Percentiles rank a stretch among this genome's conserved stretches.
Conservation (phyloP, 2,113 vertebrate genomes). For the Melospiza melodia region DNA sequence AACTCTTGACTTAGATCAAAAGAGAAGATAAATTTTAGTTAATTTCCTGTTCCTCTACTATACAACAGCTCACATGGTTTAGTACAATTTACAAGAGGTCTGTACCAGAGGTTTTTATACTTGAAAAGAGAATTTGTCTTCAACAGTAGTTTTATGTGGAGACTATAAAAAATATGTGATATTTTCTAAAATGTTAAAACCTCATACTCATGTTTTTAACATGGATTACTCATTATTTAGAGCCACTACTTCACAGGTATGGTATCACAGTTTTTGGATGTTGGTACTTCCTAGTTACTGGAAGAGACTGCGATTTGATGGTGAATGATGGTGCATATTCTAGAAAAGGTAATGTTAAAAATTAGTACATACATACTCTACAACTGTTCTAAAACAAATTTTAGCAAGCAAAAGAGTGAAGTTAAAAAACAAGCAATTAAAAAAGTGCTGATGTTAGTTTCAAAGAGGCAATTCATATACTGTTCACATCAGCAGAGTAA, state of each 20-base stretch:
- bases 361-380: background rate
- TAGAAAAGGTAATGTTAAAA: background rate
- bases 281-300: background rate
- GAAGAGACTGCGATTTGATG: background rate
- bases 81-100: background rate
- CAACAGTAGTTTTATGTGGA: background rate
- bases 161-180: background rate
- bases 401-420: background rate
- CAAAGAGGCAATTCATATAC: background rate
- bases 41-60: background rate
- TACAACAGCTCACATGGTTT: background rate
- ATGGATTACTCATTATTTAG: background rate
- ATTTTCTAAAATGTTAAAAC: background rate
- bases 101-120: background rate
- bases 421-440: background rate
- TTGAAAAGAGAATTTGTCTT: background rate
- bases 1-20: background rate
- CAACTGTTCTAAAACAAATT: background rate
- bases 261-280: background rate
- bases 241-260: background rate
- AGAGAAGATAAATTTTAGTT: background rate
- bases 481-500: background rate
- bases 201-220: background rate
- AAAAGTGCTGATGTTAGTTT: background rate
- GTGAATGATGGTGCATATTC: background rate